Evolutionary conservation across 2,888 invertebrate species (phyloP).

Genomic region (Neria commutata): DNA sequence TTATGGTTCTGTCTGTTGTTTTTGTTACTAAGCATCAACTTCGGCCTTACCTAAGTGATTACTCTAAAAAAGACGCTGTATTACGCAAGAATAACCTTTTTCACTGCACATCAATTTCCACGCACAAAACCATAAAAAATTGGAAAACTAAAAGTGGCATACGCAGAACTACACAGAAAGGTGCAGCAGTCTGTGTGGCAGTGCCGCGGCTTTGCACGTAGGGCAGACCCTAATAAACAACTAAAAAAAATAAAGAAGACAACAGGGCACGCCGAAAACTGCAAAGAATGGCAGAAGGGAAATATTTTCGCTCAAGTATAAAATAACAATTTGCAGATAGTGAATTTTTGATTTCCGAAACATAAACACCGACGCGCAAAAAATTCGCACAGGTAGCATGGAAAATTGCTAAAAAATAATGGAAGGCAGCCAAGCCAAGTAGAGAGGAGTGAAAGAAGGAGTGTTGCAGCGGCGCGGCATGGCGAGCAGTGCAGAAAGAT

Average conservation of each 20-base stretch:
- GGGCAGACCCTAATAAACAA: background rate
- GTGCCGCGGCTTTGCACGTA: background rate
- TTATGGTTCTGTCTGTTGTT: too few species aligned
- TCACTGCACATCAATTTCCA: slow-evolving; percentile 6
- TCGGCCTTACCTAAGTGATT: too few species aligned
- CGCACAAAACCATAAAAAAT: slow-evolving; percentile 48
- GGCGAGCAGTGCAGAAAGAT: background rate
- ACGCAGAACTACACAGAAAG: background rate
- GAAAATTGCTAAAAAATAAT: slow-evolving; percentile 44
- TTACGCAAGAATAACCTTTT: background rate
- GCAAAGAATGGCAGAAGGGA: slow-evolving; percentile 38
- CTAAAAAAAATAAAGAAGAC: background rate
- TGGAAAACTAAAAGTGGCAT: slow-evolving; percentile 31
- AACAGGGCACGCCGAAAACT: slow-evolving; percentile 42
- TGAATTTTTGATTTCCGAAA: slow-evolving; percentile 50
- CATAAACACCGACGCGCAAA: slow-evolving; percentile 49
- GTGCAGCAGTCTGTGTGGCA: background rate
- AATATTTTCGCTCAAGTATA: slow-evolving; percentile 32
- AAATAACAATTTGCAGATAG: slow-evolving; percentile 46
- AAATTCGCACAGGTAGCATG: slow-evolving; percentile 56
- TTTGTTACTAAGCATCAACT: too few species aligned
- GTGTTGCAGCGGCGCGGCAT: slow-evolving; percentile 4
- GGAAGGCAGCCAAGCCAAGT: slow-evolving; percentile 11
- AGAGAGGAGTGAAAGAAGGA: slow-evolving; percentile 15
- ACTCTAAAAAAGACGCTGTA: too few species aligned